These are phyloP conservation scores for Sporophila hypoxantha DNA, from an alignment of 2,113 vertebrate genomes.

Conservation along the genomic window DNA sequence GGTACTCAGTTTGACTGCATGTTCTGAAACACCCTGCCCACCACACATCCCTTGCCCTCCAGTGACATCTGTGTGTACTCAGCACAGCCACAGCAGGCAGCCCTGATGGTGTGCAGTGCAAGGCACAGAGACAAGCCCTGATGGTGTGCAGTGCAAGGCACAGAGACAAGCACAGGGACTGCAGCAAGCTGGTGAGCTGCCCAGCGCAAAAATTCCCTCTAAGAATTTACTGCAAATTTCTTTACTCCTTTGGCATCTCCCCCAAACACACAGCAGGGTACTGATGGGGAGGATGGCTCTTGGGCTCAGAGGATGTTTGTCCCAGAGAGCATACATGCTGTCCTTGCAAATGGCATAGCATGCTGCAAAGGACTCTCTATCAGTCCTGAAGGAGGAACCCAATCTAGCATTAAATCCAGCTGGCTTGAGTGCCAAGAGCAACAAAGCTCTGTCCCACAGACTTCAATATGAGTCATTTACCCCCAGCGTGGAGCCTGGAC, in stretches of 20 bases:
- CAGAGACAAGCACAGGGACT: not conserved
- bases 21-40: not conserved
- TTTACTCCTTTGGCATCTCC: not conserved
- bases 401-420: not conserved
- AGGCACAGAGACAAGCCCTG: not conserved
- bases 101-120: not conserved
- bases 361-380: not conserved
- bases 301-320: not conserved
- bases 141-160: not conserved
- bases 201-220: not conserved
- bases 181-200: not conserved
- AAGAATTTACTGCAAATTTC: not conserved
- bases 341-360: not conserved
- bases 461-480: constrained; percentile 19
- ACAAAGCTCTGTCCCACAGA: not conserved
- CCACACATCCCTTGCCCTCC: not conserved
- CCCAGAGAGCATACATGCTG: not conserved
- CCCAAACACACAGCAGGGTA: not conserved
- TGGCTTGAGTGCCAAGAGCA: not conserved
- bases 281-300: not conserved
- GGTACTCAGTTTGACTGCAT: not conserved
- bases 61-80: not conserved
- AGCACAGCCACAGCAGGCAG: not conserved
- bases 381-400: not conserved
- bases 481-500: not conserved